Conservation (phyloP, 2,797 vertebrate genomes). For the Chelmon rostratus region DNA sequence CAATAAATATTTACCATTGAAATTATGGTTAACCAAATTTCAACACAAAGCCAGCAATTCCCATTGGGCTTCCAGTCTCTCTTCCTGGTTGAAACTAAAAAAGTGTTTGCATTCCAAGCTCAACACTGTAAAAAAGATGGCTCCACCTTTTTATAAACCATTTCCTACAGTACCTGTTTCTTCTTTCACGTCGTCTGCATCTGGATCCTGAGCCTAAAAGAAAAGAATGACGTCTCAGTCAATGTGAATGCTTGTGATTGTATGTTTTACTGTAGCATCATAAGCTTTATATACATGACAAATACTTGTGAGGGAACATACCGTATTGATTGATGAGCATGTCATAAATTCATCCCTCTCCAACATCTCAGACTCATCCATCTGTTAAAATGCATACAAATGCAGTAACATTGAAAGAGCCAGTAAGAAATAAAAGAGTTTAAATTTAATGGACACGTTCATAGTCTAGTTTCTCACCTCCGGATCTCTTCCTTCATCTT, state of each 20-base stretch:
- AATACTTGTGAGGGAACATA: conserved; percentile 28
- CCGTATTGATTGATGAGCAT: conserved; percentile 50
- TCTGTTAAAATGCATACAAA: conserved; percentile 54
- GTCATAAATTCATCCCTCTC: conserved; percentile 63
- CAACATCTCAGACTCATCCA: conserved; percentile 41
- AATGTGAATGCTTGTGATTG: not conserved
- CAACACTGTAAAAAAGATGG: conserved; percentile 70
- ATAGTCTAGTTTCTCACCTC: conserved; percentile 54
- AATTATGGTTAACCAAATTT: conserved; percentile 61
- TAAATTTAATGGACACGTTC: not conserved
- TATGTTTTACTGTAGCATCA: not conserved
- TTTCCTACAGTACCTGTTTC: conserved; percentile 94
- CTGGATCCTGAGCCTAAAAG: conserved; percentile 78
- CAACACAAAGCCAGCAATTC: conserved; percentile 91
- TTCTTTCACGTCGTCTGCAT: conserved; percentile 83
- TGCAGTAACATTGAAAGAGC: not conserved
- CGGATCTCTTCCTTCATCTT: conserved; percentile 53
- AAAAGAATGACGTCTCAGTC: not conserved
- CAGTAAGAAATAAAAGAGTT: not conserved
- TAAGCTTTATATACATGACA: not conserved
- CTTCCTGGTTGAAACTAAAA: conserved; percentile 79
- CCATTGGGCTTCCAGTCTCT: conserved; percentile 98
- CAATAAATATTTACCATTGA: conserved; percentile 2
- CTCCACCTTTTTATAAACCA: conserved; percentile 54
- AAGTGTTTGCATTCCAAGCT: conserved; percentile 78